A percentile compares a stretch with the other conserved stretches of the same genome.
phyloP scores from a whole-genome alignment of 2,888 invertebrate genomes.

The Sphecodes monilicornis region DNA sequence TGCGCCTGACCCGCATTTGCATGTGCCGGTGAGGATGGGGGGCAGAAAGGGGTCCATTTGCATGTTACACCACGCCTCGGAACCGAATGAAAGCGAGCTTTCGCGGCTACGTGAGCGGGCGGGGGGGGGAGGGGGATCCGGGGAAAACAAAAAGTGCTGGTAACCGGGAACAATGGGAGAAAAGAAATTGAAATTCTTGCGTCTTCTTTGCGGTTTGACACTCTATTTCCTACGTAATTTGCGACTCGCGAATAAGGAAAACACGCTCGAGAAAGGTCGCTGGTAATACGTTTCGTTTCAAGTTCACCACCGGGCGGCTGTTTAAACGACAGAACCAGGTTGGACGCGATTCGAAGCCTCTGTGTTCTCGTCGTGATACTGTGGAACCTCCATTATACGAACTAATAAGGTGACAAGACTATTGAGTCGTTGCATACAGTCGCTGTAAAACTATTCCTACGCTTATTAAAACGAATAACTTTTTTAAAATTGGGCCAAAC shows the following conservation, averaged over 20 bases:
- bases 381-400: no score
- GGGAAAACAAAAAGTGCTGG: conserved; percentile 19
- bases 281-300: neutral
- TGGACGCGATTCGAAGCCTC: neutral
- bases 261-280: neutral
- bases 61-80: conserved; percentile 56
- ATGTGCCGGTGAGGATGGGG: conserved; percentile 39
- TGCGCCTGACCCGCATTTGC: conserved; percentile 51
- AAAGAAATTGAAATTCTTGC: conserved; percentile 26
- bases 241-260: neutral
- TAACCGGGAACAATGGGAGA: neutral
- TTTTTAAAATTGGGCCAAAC: no score
- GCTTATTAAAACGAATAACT: no score
- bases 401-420: no score
- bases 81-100: conserved; percentile 51
- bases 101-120: neutral
- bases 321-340: neutral
- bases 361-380: neutral
- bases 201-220: conserved; percentile 6
- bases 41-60: conserved; percentile 55
- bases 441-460: no score
- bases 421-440: no score
- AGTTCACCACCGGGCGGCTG: neutral
- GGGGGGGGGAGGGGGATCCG: neutral
- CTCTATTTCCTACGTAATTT: conserved; percentile 37